Evolutionary conservation across 2,797 vertebrate genomes (phyloP).

Genomic region (Xiphorhynchus erythropygius): DNA sequence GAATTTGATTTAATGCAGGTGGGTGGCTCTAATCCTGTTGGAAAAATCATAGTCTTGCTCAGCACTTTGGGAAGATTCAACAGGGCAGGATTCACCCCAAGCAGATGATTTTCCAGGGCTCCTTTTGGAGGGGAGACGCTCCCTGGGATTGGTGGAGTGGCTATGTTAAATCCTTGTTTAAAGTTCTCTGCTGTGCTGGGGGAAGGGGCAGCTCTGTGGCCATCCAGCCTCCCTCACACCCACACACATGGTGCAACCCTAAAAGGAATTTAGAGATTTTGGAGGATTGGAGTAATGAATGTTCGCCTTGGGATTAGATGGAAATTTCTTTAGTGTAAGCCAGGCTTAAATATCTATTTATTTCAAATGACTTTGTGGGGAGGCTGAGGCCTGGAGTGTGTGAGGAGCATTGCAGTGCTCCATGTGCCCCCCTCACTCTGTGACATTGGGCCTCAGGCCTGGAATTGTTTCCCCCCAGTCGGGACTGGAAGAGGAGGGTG

Average conservation of each 20-base stretch:
- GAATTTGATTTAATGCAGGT: background rate
- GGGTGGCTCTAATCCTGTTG: background rate
- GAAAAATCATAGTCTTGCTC: background rate
- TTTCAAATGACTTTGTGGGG: background rate
- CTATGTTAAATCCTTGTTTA: background rate
- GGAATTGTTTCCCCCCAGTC: background rate
- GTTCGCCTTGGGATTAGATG: background rate
- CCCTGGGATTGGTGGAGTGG: background rate
- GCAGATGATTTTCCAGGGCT: background rate
- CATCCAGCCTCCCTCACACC: background rate
- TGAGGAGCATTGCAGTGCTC: background rate
- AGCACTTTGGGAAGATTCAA: background rate
- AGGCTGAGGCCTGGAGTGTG: background rate
- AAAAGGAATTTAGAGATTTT: background rate
- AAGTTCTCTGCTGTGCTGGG: background rate
- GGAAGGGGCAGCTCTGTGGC: background rate
- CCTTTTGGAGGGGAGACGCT: background rate
- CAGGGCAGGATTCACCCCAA: background rate
- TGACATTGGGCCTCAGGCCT: background rate
- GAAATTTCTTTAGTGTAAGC: background rate
- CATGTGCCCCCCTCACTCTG: background rate
- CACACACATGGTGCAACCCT: background rate
- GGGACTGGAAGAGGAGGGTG: background rate
- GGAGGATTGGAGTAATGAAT: background rate
- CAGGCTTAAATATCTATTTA: background rate